phyloP scores from a whole-genome alignment of 2,888 invertebrate genomes.

The Trimorus sp. region DNA sequence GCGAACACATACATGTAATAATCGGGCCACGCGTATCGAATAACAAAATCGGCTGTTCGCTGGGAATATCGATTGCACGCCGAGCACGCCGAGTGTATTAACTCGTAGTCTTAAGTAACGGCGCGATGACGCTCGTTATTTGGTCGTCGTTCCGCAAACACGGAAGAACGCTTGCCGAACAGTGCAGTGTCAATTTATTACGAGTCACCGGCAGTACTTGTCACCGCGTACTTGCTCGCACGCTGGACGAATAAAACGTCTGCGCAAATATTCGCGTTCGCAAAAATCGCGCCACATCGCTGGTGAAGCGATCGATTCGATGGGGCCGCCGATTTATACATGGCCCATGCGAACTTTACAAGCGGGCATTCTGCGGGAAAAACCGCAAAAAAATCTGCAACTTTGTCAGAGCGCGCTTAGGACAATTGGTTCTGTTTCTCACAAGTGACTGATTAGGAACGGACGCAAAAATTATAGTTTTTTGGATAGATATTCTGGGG shows the following conservation, averaged over 20 bases:
- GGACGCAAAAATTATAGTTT: too few relatives aligned
- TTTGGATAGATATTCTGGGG: too few relatives aligned
- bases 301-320: slow-evolving; percentile 29
- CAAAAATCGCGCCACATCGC: slow-evolving; percentile 25
- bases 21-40: slow-evolving; percentile 17
- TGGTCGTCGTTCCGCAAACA: slow-evolving; percentile 30
- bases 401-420: background rate
- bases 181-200: slow-evolving; percentile 39
- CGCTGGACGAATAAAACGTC: slow-evolving; percentile 29
- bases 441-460: too few relatives aligned
- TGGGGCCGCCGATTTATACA: slow-evolving; percentile 30
- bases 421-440: too few relatives aligned
- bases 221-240: slow-evolving; percentile 16
- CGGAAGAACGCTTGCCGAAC: slow-evolving; percentile 19
- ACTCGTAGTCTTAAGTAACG: slow-evolving; percentile 49
- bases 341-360: background rate
- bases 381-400: background rate
- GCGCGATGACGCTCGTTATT: slow-evolving; percentile 25
- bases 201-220: slow-evolving; percentile 34
- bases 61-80: slow-evolving; percentile 20
- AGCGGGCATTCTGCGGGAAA: background rate
- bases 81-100: slow-evolving; percentile 41
- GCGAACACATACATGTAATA: slow-evolving; percentile 11
- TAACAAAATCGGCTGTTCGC: slow-evolving; percentile 24
- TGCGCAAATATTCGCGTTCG: slow-evolving; percentile 20